Base-by-base conservation (phyloP, 2,888 invertebrate species). In the Cephus pygmeus region DNA sequence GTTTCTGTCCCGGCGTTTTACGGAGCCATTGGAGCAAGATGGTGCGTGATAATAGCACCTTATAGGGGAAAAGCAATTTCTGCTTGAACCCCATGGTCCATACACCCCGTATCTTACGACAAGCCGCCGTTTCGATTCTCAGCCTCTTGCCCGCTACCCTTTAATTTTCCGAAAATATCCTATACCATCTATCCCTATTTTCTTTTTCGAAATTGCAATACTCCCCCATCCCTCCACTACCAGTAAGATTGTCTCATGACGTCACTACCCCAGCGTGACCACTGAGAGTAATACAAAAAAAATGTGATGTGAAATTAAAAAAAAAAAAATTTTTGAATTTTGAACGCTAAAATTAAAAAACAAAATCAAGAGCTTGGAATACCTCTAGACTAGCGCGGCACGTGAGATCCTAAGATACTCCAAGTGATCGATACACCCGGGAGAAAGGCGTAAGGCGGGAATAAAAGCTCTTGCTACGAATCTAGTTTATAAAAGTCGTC, bases 21-120 rank as follows among this genome's bases (percentile, higher is more conserved):
- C 90, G 85, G 85, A 88, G 87, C 90, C 88, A 90, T 90, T 90
- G 85, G 87, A 87, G 85, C 90, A 90, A 90, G 90, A 90, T 90
- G 90, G 90, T 88, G 88, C 90, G 88, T 89, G 90, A 90, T 90
- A 90, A 90, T 90, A 88, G 89, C 85, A 87, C 87, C 89, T 90
- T 89, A 89, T 88, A 88, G 85, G 87, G 87, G 87, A 90, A 89
- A 90, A 90, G 90, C 90, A 90, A 90, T 90, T 90, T 90, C 90
- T 87, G 85, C 83, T 83, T 77, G 73, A 73, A 73, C 74, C 56
- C 56, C 23, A 56, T 56, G 56, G 56, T 56, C 56, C 56, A 9
- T 56, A 23, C 56, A 56, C 56, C 56, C 56, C 83, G 75, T 82
- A 81, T 74, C 78, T 82, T 85, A 82, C 84, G 83, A 81, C 81